Conservation (phyloP, 2,888 invertebrate species). For the Agrochola lota region DNA sequence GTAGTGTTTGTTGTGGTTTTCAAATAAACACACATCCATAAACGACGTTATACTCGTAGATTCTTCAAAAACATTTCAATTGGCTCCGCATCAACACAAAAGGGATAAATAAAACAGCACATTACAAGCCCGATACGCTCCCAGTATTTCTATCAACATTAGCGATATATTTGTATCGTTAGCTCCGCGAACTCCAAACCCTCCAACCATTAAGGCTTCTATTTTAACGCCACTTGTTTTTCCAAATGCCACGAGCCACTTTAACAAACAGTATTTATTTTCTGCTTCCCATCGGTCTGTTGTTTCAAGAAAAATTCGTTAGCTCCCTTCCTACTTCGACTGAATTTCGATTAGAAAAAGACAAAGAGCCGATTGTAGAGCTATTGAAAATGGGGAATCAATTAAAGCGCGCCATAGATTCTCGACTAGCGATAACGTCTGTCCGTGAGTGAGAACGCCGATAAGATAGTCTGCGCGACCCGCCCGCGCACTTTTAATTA, state of each 20-base stretch:
- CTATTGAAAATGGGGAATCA: conserved; percentile 84
- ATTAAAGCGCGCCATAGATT: conserved; percentile 89
- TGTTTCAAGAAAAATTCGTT: conserved; percentile 84
- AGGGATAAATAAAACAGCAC: conserved; percentile 46
- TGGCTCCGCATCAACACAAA: conserved; percentile 9
- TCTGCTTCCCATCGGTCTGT: conserved; percentile 71
- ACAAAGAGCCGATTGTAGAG: conserved; percentile 85
- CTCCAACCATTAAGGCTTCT: conserved; percentile 69
- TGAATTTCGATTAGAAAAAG: conserved; percentile 87
- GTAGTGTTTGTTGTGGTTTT: background rate
- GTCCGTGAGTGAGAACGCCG: conserved; percentile 78
- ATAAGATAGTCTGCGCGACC: conserved; percentile 75
- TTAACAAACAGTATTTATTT: conserved; percentile 80
- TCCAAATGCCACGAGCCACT: conserved; percentile 74
- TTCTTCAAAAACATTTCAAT: conserved; percentile 21
- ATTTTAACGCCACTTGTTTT: conserved; percentile 73
- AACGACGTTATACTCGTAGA: background rate
- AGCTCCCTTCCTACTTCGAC: conserved; percentile 74
- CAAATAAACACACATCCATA: conserved; percentile 9
- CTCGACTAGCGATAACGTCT: conserved; percentile 81
- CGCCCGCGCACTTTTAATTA: conserved; percentile 77
- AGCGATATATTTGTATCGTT: conserved; percentile 63
- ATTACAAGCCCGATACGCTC: conserved; percentile 30
- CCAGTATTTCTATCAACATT: conserved; percentile 55
- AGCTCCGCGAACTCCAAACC: conserved; percentile 45